phyloP scores from a whole-genome alignment of 2,113 vertebrate genomes.

The Tinamus guttatus region DNA sequence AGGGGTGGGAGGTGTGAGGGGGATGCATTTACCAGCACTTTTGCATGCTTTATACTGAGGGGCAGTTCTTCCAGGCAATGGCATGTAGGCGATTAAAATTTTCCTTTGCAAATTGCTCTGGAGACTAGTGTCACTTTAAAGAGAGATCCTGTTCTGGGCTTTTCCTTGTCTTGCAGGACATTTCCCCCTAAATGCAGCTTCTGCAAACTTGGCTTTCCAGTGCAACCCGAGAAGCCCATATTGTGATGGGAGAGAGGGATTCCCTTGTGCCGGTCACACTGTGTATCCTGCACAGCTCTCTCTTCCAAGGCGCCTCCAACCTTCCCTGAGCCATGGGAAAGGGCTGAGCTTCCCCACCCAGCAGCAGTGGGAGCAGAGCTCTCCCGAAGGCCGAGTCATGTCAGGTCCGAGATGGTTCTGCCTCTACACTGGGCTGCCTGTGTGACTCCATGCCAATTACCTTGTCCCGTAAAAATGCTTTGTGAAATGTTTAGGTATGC shows the following conservation, averaged over 20 bases:
- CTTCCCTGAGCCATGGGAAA: background rate
- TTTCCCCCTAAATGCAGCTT: background rate
- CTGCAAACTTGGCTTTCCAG: background rate
- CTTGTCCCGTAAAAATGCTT: background rate
- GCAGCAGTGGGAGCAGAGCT: background rate
- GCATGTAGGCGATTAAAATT: background rate
- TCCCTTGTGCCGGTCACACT: background rate
- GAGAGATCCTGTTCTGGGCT: background rate
- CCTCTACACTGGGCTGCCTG: background rate
- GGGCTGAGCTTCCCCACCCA: background rate
- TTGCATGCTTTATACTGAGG: background rate
- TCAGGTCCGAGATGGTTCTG: accelerated
- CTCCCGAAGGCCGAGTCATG: background rate
- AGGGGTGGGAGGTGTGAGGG: background rate
- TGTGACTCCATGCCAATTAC: background rate
- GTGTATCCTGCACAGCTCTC: background rate
- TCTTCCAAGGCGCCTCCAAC: background rate
- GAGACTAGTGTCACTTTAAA: background rate
- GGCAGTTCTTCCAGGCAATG: background rate
- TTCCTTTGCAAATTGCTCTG: background rate
- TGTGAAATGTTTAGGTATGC: background rate
- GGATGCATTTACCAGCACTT: background rate
- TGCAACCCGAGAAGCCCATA: background rate
- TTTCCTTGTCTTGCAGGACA: background rate
- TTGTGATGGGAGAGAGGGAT: background rate